These are phyloP conservation scores for Parnassius smintheus DNA, from an alignment of 2,888 invertebrate species.

Conservation along the genomic window DNA sequence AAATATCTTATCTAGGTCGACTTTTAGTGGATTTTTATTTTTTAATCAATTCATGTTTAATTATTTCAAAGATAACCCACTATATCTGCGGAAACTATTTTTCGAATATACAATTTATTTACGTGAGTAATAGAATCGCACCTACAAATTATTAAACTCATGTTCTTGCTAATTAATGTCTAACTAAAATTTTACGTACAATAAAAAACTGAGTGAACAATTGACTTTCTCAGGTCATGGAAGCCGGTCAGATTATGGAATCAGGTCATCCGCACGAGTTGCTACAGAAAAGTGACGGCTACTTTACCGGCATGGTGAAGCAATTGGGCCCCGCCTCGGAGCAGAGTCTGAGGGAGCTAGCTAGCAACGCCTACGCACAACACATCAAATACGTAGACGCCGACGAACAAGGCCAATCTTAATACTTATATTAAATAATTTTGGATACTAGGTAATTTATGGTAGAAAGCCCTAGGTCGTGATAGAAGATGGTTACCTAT, in stretches of 20 bases:
- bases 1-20: neutral
- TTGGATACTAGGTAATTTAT: too few species aligned
- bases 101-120: too few species aligned
- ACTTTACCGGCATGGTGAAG: conserved; percentile 82
- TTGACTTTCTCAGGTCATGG: conserved; percentile 66
- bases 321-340: conserved; percentile 81
- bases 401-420: conserved; percentile 47
- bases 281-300: conserved; percentile 76
- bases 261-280: conserved; percentile 86
- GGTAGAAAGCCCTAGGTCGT: too few species aligned
- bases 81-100: too few species aligned
- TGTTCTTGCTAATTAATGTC: too few species aligned
- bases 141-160: too few species aligned
- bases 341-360: conserved; percentile 66
- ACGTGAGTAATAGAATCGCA: too few species aligned
- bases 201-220: too few species aligned
- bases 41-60: too few species aligned
- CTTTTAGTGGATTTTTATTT: too few species aligned
- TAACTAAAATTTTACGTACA: too few species aligned
- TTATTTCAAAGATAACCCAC: too few species aligned
- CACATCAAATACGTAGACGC: conserved; percentile 73
- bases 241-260: conserved; percentile 84
- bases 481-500: neutral
- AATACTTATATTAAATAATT: conserved; percentile 27
- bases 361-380: conserved; percentile 55